These are phyloP conservation scores for Podabrus alpinus DNA, from an alignment of 2,888 invertebrate species.

Conservation along the genomic window DNA sequence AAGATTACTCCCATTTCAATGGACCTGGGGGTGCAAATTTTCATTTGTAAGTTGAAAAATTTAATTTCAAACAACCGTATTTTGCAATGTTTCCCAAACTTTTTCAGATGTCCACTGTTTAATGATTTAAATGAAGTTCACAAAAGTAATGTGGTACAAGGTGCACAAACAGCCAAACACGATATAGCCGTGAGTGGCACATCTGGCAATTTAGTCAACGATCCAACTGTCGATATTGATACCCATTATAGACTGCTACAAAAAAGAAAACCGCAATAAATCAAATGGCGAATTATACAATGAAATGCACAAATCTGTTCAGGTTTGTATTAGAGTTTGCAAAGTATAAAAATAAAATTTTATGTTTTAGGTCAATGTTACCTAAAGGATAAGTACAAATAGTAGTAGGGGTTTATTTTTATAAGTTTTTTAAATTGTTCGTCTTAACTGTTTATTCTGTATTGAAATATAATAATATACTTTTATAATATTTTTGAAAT, in stretches of 20 bases:
- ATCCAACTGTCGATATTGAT: slow-evolving; percentile 39
- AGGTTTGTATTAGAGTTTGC: background rate
- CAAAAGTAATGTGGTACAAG: slow-evolving; percentile 40
- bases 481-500: too few relatives aligned
- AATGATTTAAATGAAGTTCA: slow-evolving; percentile 44
- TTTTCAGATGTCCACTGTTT: slow-evolving; percentile 46
- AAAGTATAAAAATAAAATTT: background rate
- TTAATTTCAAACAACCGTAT: too few relatives aligned
- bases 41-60: slow-evolving; percentile 6
- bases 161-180: slow-evolving; percentile 44
- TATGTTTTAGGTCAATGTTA: background rate
- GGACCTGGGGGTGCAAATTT: slow-evolving; percentile 13
- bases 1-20: slow-evolving; percentile 58
- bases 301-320: background rate
- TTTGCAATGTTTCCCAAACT: too few relatives aligned
- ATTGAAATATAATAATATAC: too few relatives aligned
- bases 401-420: too few relatives aligned
- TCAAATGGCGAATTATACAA: too few relatives aligned
- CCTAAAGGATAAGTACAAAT: background rate
- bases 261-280: background rate
- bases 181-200: slow-evolving; percentile 42
- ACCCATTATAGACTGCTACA: background rate
- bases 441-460: too few relatives aligned
- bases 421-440: too few relatives aligned
- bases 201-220: slow-evolving; percentile 43